Conservation (phyloP, 2,888 invertebrate genomes). For the Caenorhabditis imperialis region DNA sequence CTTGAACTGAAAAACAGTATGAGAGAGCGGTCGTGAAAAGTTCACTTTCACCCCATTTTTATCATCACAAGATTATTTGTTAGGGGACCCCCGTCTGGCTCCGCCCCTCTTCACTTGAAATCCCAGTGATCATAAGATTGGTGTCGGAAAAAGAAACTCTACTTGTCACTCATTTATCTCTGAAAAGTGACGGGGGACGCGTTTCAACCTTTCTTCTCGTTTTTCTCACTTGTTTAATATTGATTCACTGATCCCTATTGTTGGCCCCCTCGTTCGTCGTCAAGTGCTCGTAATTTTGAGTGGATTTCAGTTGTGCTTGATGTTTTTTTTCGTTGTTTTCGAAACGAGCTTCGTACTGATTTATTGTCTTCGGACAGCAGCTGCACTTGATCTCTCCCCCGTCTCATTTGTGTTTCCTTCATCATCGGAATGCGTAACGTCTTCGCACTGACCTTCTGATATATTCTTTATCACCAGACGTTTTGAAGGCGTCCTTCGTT, state of each 20-base stretch:
- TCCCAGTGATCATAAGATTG: no score
- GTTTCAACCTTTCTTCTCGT: no score
- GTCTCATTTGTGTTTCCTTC: background rate
- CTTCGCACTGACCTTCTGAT: conserved; percentile 41
- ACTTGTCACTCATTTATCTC: conserved; percentile 23
- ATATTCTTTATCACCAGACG: conserved; percentile 10
- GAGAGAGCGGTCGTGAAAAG: conserved; percentile 44
- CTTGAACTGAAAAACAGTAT: conserved; percentile 23
- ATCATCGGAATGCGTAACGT: conserved; percentile 40
- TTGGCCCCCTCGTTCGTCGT: no score
- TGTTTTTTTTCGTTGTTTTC: no score
- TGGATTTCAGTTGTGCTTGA: no score
- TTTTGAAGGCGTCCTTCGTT: conserved; percentile 30
- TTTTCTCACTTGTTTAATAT: no score
- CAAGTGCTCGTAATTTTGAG: no score
- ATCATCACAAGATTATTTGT: conserved; percentile 11
- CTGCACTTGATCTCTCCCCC: conserved; percentile 17
- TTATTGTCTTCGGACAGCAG: conserved; percentile 29
- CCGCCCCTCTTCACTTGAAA: conserved; percentile 13
- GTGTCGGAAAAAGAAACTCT: no score
- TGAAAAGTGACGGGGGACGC: no score
- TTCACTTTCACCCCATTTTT: conserved; percentile 27
- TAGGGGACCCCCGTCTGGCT: conserved; percentile 16
- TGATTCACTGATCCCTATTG: no score
- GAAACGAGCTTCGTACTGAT: conserved; percentile 19